Conservation (phyloP, 2,888 invertebrate species). For the Leistus spinibarbis region DNA sequence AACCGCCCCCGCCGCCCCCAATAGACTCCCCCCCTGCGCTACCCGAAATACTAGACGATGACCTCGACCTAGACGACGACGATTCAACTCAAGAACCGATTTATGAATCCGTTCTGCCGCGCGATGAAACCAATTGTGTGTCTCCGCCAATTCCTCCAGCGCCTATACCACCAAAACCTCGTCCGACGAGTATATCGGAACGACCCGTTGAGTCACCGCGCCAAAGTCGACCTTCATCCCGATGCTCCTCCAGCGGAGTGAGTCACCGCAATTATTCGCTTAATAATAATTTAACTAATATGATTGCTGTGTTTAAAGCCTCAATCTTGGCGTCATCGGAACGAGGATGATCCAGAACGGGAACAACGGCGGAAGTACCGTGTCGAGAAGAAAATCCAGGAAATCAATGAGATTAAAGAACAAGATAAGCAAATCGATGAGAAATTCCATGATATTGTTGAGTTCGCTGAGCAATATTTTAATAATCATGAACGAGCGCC, state of each 20-base stretch:
- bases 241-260: constrained; percentile 59
- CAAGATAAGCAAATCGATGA: constrained; percentile 63
- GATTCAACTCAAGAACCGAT: constrained; percentile 71
- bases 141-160: constrained; percentile 60
- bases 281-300: neutral
- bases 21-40: constrained; percentile 53
- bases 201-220: constrained; percentile 57
- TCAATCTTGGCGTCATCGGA: constrained; percentile 51
- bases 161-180: constrained; percentile 57
- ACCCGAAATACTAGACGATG: constrained; percentile 58
- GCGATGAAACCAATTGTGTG: constrained; percentile 61
- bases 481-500: constrained; percentile 86
- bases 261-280: constrained; percentile 44
- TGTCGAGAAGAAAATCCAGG: constrained; percentile 84
- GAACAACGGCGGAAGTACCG: constrained; percentile 82
- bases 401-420: constrained; percentile 70
- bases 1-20: constrained; percentile 73
- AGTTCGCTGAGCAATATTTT: constrained; percentile 93
- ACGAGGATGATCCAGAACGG: constrained; percentile 62
- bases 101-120: constrained; percentile 82
- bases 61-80: constrained; percentile 42
- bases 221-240: constrained; percentile 60
- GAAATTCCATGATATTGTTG: constrained; percentile 78
- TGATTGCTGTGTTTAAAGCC: constrained; percentile 45
- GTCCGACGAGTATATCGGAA: constrained; percentile 53